Conservation (phyloP, 2,888 invertebrate species). For the Caenorhabditis angaria region DNA sequence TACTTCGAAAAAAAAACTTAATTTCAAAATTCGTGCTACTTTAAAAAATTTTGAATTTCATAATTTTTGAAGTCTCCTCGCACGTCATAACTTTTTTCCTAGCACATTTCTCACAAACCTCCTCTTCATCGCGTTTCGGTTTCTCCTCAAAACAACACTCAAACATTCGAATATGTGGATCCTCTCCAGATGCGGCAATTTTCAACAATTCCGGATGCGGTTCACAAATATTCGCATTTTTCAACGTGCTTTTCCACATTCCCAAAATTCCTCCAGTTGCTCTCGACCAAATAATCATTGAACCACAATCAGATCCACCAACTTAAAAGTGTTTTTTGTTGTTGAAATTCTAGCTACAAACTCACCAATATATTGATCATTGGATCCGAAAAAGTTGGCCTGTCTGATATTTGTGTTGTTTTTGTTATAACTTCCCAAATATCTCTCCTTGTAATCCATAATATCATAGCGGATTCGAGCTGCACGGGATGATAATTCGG, state of each 20-base stretch:
- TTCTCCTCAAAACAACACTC: slow-evolving; percentile 78
- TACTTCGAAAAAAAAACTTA: no score
- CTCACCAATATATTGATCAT: slow-evolving; percentile 52
- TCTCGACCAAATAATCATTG: slow-evolving; percentile 93
- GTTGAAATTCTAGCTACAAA: not conserved
- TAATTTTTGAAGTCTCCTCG: no score
- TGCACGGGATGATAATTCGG: no score
- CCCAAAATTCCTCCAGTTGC: slow-evolving; percentile 82
- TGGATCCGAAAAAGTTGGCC: slow-evolving; percentile 85
- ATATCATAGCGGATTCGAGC: not conserved
- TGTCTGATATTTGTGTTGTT: slow-evolving; percentile 99
- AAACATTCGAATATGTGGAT: slow-evolving; percentile 91
- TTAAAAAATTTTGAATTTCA: no score
- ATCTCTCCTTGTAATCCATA: slow-evolving; percentile 44
- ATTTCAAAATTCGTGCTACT: no score
- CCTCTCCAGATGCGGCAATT: slow-evolving; percentile 89
- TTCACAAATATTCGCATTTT: slow-evolving; percentile 95
- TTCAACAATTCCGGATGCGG: slow-evolving; percentile 88
- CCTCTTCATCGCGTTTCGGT: not conserved
- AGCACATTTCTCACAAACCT: no score
- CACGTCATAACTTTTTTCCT: no score
- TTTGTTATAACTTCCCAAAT: slow-evolving; percentile 92
- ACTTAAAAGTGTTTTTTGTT: slow-evolving; percentile 72
- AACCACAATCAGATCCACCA: slow-evolving; percentile 91
- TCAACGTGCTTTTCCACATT: slow-evolving; percentile 87